phyloP scores from a whole-genome alignment of 2,888 invertebrate genomes.

The Macroteleia sp. region DNA sequence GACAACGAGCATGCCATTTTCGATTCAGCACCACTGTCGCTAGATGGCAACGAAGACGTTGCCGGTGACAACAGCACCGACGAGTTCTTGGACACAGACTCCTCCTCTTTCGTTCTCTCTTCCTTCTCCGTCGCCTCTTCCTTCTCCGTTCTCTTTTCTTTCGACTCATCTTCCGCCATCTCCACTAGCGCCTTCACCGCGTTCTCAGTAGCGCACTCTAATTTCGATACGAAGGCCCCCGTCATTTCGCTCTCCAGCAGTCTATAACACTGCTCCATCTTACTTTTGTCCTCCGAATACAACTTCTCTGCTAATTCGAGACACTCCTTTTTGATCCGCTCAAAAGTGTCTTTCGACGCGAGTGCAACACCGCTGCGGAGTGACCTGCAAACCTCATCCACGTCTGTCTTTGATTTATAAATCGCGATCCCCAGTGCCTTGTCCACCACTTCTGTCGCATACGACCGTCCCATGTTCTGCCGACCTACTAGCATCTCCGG shows the following conservation, averaged over 20 bases:
- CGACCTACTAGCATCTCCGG: constrained; percentile 67
- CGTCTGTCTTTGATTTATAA: constrained; percentile 82
- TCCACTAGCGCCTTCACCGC: constrained; percentile 82
- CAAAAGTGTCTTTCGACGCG: constrained; percentile 79
- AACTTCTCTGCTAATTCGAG: constrained; percentile 74
- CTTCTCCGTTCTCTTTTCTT: constrained; percentile 72
- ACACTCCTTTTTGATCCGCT: constrained; percentile 78
- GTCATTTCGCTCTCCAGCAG: constrained; percentile 77
- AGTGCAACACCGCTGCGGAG: constrained; percentile 77
- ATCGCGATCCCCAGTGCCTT: constrained; percentile 81
- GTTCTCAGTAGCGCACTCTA: constrained; percentile 81
- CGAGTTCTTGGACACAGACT: constrained; percentile 51
- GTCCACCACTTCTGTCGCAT: constrained; percentile 81
- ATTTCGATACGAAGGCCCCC: constrained; percentile 76
- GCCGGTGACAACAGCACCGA: constrained; percentile 59
- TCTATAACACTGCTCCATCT: constrained; percentile 73
- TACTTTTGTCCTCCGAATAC: constrained; percentile 70
- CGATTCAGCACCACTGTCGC: constrained; percentile 69
- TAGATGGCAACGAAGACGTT: constrained; percentile 43
- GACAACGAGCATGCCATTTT: constrained; percentile 68
- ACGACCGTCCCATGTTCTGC: constrained; percentile 76
- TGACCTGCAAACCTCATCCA: constrained; percentile 81
- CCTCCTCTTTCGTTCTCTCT: constrained; percentile 25
- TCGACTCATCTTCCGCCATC: constrained; percentile 82
- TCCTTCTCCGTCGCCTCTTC: constrained; percentile 16